Evolutionary conservation across 1,140 invertebrate genomes (phyloP).

Genomic region (Aphis craccivora): DNA sequence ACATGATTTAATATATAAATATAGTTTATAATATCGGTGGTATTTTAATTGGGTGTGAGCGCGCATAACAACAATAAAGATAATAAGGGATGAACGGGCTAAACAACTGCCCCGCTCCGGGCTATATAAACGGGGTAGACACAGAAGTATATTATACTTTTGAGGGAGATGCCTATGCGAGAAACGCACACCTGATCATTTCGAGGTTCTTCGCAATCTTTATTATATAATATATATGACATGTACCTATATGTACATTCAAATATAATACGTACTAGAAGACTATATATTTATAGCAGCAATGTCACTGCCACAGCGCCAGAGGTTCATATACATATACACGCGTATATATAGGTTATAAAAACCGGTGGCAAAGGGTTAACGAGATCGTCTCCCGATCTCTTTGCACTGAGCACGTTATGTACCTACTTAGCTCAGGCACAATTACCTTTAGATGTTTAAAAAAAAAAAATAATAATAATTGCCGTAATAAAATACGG

Average conservation of each 20-base stretch:
- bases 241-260: not conserved
- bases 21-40: conserved; percentile 11
- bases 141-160: not conserved
- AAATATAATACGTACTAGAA: not conserved
- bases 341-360: not conserved
- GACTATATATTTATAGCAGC: not conserved
- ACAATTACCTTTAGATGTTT: not conserved
- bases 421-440: not conserved
- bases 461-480: conserved; percentile 18
- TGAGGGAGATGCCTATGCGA: not conserved
- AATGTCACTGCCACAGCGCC: not conserved
- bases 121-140: conserved; percentile 42
- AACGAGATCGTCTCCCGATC: conserved; percentile 37
- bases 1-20: not conserved
- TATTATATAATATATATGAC: not conserved
- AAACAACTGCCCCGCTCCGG: conserved; percentile 35
- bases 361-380: conserved; percentile 58
- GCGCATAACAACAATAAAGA: conserved; percentile 11
- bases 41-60: conserved; percentile 44
- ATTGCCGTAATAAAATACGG: conserved; percentile 52
- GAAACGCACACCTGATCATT: conserved; percentile 28
- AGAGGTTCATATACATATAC: not conserved
- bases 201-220: not conserved
- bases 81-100: conserved; percentile 50
- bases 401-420: not conserved